These are phyloP conservation scores for Chionis minor DNA, from an alignment of 2,113 vertebrate genomes.

Conservation along the genomic window DNA sequence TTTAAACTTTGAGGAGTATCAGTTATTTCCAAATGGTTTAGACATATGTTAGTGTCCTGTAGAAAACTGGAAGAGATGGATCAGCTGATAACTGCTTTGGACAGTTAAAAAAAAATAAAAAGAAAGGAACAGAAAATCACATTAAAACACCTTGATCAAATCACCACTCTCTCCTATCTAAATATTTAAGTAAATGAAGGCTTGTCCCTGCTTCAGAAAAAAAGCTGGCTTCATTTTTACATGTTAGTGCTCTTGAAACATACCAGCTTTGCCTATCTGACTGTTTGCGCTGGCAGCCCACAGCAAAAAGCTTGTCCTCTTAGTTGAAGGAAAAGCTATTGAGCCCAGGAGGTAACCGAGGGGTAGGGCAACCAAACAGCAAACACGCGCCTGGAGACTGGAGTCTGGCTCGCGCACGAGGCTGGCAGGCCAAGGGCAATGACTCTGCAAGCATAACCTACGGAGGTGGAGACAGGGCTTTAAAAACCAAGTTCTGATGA, in stretches of 20 bases:
- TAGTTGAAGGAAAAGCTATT: background rate
- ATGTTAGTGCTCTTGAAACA: background rate
- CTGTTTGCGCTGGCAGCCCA: background rate
- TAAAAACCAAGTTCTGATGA: background rate
- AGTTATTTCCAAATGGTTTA: conserved; percentile 38
- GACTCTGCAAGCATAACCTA: background rate
- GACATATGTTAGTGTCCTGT: conserved; percentile 36
- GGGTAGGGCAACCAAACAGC: background rate
- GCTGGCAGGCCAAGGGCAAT: background rate
- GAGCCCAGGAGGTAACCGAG: background rate
- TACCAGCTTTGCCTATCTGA: background rate
- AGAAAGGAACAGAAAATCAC: background rate
- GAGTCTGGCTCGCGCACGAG: background rate
- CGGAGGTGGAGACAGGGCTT: background rate
- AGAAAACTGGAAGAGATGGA: conserved; percentile 48
- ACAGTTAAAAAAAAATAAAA: background rate
- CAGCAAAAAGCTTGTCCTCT: background rate
- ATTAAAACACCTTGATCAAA: conserved; percentile 49
- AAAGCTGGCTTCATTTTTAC: background rate
- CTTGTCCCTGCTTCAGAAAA: background rate
- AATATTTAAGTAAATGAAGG: conserved; percentile 20
- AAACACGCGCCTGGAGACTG: accelerated
- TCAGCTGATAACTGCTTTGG: conserved; percentile 32
- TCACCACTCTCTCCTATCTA: background rate
- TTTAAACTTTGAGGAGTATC: conserved; percentile 38